Conservation (phyloP, 2,113 vertebrate species). For the Symphodus melops region DNA sequence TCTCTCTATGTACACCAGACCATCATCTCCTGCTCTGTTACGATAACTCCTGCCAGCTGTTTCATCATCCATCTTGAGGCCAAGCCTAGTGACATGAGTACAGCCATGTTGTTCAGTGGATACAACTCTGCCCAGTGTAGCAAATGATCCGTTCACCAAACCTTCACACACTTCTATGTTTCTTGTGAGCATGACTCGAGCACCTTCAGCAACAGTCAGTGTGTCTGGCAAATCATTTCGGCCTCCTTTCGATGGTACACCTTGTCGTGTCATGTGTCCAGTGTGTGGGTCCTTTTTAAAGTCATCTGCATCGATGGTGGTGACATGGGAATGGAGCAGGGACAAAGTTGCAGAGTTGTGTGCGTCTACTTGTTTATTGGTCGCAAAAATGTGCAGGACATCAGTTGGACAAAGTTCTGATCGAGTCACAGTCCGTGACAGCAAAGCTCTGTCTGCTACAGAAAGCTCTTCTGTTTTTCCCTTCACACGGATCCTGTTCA, state of each 20-base stretch:
- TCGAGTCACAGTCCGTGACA: constrained; percentile 11
- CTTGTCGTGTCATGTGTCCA: constrained; percentile 24
- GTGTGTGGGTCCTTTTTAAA: constrained; percentile 17
- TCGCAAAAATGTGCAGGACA: constrained; percentile 16
- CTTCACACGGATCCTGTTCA: neutral
- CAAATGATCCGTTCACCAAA: constrained; percentile 11
- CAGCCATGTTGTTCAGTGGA: neutral
- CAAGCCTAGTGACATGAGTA: constrained; percentile 30
- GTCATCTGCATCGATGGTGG: constrained; percentile 32
- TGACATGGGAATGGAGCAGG: constrained; percentile 11
- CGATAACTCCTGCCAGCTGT: neutral
- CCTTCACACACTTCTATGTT: constrained; percentile 40
- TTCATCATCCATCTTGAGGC: constrained; percentile 8
- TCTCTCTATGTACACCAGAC: constrained; percentile 46
- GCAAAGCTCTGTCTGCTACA: neutral
- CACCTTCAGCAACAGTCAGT: too few species aligned
- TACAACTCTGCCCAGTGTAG: neutral
- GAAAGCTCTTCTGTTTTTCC: neutral
- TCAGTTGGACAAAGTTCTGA: neutral
- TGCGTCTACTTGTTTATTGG: too few species aligned
- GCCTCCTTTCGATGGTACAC: too few species aligned
- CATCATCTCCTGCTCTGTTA: neutral
- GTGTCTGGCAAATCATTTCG: too few species aligned
- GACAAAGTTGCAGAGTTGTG: neutral
- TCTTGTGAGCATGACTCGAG: neutral